A percentile compares a stretch with the other conserved stretches of the same genome.
Conservation (phyloP, 2,888 invertebrate species). For the Biston stratarius region DNA sequence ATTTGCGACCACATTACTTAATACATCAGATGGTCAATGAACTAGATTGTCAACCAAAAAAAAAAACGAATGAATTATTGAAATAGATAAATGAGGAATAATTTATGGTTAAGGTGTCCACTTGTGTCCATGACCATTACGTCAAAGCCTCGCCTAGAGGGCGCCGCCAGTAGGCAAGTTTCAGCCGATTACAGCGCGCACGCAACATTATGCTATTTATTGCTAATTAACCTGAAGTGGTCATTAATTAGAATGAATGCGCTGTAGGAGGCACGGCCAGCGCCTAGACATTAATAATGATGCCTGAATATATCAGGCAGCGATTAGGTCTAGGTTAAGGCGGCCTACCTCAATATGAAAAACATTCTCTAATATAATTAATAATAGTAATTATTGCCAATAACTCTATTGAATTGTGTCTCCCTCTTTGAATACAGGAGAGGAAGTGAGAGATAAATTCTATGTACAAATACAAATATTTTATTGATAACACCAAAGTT, state of each 20-base stretch:
- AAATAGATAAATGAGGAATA: no score
- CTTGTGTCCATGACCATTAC: conserved; percentile 10
- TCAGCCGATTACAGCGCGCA: conserved; percentile 15
- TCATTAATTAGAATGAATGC: conserved; percentile 21
- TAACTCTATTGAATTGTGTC: no score
- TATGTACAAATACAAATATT: no score
- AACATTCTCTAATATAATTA: no score
- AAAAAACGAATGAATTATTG: no score
- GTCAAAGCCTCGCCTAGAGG: conserved; percentile 27
- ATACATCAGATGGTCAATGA: no score
- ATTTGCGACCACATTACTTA: no score
- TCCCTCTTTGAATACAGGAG: no score
- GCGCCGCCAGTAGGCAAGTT: conserved; percentile 9
- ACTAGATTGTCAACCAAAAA: no score
- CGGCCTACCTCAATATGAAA: background rate
- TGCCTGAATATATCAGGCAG: background rate
- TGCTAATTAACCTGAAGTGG: conserved; percentile 23
- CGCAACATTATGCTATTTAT: conserved; percentile 28
- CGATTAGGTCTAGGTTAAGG: conserved; percentile 2
- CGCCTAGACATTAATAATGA: conserved; percentile 12
- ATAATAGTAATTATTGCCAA: no score
- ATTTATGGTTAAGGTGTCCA: background rate
- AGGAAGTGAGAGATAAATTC: no score
- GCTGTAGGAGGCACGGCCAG: conserved; percentile 1
- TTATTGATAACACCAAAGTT: no score